These are phyloP conservation scores for Notolabrus celidotus DNA, from an alignment of 2,797 vertebrate genomes.

Conservation along the genomic window DNA sequence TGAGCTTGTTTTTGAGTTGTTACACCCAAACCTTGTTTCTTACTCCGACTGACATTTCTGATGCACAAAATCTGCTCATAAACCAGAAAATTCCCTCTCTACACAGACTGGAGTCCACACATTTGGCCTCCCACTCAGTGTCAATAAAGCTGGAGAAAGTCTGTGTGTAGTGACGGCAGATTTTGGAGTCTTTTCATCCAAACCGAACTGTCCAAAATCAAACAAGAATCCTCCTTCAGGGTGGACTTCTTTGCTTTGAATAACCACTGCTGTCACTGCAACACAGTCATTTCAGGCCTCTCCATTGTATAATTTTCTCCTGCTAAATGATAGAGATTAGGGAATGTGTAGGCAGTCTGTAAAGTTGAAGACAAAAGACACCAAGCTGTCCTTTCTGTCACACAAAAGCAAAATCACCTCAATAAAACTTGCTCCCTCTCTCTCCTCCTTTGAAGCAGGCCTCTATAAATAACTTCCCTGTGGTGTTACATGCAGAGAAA, in stretches of 20 bases:
- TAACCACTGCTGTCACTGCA: constrained; percentile 1
- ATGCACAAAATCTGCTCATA: constrained; percentile 30
- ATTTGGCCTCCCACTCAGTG: constrained; percentile 49
- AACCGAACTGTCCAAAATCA: constrained; percentile 33
- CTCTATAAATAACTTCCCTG: constrained; percentile 72
- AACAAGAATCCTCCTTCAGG: constrained; percentile 21
- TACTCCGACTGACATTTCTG: constrained; percentile 24
- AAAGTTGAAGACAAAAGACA: constrained; percentile 51
- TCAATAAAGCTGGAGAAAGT: constrained; percentile 35
- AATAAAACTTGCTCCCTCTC: constrained; percentile 55
- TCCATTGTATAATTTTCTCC: constrained; percentile 11
- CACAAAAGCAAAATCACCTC: constrained; percentile 62
- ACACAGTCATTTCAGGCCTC: constrained; percentile 25
- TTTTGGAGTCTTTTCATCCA: constrained; percentile 36
- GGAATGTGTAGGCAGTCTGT: constrained; percentile 17
- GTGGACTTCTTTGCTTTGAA: constrained; percentile 8
- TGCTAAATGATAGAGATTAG: constrained; percentile 41
- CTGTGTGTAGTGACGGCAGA: constrained; percentile 23
- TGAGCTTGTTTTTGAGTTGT: constrained; percentile 32
- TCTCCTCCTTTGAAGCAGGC: constrained; percentile 63
- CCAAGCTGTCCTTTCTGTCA: constrained; percentile 38
- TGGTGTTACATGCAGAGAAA: constrained; percentile 55
- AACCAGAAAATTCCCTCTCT: constrained; percentile 29
- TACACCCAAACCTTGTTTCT: constrained; percentile 23
- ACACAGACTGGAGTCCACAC: constrained; percentile 36